phyloP scores from a whole-genome alignment of 1,140 invertebrate genomes.

The Brachionus plicatilis region DNA sequence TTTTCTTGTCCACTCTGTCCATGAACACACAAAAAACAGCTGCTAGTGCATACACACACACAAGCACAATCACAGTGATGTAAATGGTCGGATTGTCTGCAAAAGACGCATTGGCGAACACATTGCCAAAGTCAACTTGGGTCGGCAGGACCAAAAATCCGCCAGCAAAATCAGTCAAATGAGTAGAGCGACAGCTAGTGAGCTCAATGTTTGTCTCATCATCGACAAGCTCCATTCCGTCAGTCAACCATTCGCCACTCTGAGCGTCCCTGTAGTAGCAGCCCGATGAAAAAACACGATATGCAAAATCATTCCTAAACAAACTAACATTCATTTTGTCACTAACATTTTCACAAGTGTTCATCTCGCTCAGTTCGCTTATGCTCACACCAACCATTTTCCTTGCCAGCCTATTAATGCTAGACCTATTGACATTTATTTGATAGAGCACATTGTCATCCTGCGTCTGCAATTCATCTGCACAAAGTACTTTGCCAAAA shows the following conservation, averaged over 20 bases:
- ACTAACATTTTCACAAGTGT: neutral
- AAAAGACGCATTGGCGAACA: conserved; percentile 57
- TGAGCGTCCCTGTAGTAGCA: neutral
- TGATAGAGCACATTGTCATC: neutral
- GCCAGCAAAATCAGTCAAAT: conserved; percentile 55
- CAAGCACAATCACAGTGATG: conserved; percentile 58
- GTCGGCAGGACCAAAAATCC: conserved; percentile 55
- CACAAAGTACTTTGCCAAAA: neutral
- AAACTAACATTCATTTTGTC: neutral
- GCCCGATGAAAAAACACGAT: neutral
- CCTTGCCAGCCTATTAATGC: neutral
- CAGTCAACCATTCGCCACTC: neutral
- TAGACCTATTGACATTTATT: neutral
- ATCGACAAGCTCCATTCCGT: conserved; percentile 8
- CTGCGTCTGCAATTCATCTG: neutral
- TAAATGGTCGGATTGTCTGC: conserved; percentile 61
- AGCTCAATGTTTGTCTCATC: conserved; percentile 41
- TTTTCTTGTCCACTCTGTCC: conserved; percentile 41
- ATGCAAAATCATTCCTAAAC: neutral
- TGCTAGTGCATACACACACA: conserved; percentile 54
- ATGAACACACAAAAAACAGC: conserved; percentile 57
- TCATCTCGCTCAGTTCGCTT: neutral
- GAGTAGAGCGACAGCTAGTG: conserved; percentile 49
- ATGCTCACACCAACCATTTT: neutral
- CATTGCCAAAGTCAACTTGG: conserved; percentile 54